These are phyloP conservation scores for Tetrapedia diversipes DNA, from an alignment of 2,888 invertebrate genomes.

Conservation along the genomic window DNA sequence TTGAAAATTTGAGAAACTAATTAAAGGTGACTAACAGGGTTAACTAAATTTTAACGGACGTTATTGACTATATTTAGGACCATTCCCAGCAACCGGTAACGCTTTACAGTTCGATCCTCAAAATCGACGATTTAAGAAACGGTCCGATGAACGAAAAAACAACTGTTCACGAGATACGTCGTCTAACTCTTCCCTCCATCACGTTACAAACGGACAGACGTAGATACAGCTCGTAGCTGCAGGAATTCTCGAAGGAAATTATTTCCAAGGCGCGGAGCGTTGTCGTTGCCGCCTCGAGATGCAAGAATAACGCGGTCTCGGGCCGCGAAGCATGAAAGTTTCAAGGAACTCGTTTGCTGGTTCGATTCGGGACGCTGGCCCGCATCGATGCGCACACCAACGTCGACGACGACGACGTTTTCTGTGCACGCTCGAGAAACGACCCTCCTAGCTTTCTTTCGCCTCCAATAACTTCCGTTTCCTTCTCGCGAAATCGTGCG, in stretches of 20 bases:
- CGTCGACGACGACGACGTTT: not conserved
- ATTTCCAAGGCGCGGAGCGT: conserved; percentile 7
- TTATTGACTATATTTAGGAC: no score
- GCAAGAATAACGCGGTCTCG: conserved; percentile 54
- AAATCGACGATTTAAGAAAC: no score
- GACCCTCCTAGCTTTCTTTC: conserved; percentile 11
- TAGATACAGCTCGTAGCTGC: not conserved
- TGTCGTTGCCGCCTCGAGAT: conserved; percentile 18
- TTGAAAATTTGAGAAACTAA: no score
- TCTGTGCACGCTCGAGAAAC: conserved; percentile 19
- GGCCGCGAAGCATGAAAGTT: conserved; percentile 60
- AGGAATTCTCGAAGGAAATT: conserved; percentile 44
- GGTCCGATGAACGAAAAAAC: no score
- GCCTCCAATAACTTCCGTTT: conserved; percentile 19
- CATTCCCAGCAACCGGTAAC: no score
- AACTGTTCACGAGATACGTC: no score
- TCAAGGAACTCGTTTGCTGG: conserved; percentile 60
- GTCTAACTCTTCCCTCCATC: no score
- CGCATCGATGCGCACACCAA: conserved; percentile 33
- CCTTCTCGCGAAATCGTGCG: not conserved
- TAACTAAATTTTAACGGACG: no score
- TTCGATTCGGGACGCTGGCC: conserved; percentile 54
- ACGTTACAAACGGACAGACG: no score
- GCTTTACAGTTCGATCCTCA: no score
- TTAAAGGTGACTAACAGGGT: no score